Percentiles rank a stretch among this genome's conserved stretches.
phyloP scores from a whole-genome alignment of 2,888 invertebrate species.

The Tillus elongatus region DNA sequence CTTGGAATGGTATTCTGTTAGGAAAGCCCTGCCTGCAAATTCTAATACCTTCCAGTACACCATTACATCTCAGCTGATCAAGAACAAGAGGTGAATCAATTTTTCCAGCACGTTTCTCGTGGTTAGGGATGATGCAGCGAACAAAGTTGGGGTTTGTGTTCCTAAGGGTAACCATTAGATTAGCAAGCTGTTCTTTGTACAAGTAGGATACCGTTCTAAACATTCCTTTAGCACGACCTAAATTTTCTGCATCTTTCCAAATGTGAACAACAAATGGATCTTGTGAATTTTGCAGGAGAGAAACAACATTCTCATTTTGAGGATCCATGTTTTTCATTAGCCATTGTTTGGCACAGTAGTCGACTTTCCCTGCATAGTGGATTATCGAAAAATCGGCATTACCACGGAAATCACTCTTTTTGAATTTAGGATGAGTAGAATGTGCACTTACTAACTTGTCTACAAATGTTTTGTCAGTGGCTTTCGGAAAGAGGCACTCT shows the following conservation, averaged over 20 bases:
- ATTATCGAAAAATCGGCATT: slow-evolving; percentile 94
- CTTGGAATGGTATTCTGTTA: slow-evolving; percentile 97
- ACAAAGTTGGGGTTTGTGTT: slow-evolving; percentile 99
- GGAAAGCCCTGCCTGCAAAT: slow-evolving; percentile 99
- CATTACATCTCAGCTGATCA: slow-evolving; percentile 97
- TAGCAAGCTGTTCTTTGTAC: slow-evolving; percentile 97
- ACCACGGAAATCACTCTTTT: slow-evolving; percentile 91
- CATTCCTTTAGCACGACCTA: slow-evolving; percentile 98
- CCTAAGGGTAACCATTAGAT: slow-evolving; percentile 90
- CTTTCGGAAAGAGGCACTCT: slow-evolving; percentile 99
- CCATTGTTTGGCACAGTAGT: slow-evolving; percentile 96
- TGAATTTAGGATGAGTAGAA: slow-evolving; percentile 93
- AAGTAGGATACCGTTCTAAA: slow-evolving; percentile 98
- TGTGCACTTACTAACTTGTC: slow-evolving; percentile 96
- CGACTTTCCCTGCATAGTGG: slow-evolving; percentile 97
- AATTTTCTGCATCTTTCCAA: slow-evolving; percentile 99
- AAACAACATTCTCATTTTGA: slow-evolving; percentile 96
- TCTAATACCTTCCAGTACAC: slow-evolving; percentile 97
- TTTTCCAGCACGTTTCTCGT: slow-evolving; percentile 98
- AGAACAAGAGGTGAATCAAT: slow-evolving; percentile 94
- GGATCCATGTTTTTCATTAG: slow-evolving; percentile 99
- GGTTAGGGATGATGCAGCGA: slow-evolving; percentile 99
- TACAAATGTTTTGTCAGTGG: slow-evolving; percentile 97
- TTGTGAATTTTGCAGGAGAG: slow-evolving; percentile 84
- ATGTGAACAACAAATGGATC: slow-evolving; percentile 94